Percentiles rank a stretch among this genome's conserved stretches.
Conservation (phyloP, 2,797 vertebrate species). For the Spheniscus humboldti region DNA sequence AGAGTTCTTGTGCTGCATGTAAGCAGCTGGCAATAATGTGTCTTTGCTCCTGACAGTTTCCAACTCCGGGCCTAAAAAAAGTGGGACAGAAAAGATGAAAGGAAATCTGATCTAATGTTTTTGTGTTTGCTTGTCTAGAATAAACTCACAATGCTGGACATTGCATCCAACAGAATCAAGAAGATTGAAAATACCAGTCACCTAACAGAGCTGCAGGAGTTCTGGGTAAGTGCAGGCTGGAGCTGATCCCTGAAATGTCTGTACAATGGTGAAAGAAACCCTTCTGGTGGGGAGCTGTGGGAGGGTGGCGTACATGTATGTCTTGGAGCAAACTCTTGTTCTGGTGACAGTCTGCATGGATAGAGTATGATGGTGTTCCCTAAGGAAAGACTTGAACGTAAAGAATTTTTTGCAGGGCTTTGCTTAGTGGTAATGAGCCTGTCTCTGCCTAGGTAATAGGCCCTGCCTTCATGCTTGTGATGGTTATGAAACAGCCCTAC, state of each 20-base stretch:
- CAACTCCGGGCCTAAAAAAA: not conserved
- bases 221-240: slow-evolving; percentile 83
- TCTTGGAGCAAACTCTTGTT: not conserved
- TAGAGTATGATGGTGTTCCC: not conserved
- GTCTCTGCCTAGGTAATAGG: not conserved
- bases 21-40: not conserved
- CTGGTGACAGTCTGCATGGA: not conserved
- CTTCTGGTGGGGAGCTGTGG: not conserved
- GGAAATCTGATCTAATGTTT: not conserved
- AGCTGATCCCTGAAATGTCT: not conserved
- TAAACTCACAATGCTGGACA: slow-evolving; percentile 96
- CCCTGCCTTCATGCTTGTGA: not conserved
- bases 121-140: slow-evolving; percentile 80
- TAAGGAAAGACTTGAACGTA: not conserved
- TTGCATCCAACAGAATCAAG: slow-evolving; percentile 94
- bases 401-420: not conserved
- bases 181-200: slow-evolving; percentile 97
- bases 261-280: not conserved
- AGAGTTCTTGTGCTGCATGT: not conserved
- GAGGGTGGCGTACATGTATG: not conserved
- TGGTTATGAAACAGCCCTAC: not conserved
- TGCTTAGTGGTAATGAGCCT: not conserved
- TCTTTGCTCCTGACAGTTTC: not conserved
- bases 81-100: not conserved
- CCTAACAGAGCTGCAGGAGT: slow-evolving; percentile 94